phyloP scores from a whole-genome alignment of 30 jellyfish, hydroid and myxozoan genomes.

The Haliclystus octoradiatus region DNA sequence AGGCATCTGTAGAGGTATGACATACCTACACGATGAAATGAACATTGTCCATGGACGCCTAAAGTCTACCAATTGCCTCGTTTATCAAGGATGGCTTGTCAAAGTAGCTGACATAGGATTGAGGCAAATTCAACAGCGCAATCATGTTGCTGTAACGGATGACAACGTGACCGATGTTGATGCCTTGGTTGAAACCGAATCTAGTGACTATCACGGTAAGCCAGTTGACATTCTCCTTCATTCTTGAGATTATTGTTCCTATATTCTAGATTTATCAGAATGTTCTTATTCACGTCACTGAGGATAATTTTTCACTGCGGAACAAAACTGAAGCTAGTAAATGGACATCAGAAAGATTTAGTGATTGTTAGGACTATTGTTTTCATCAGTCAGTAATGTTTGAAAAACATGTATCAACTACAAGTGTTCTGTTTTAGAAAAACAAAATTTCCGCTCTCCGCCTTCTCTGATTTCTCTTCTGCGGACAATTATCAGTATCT shows the following conservation, averaged over 20 bases:
- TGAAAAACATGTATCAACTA: too few species aligned
- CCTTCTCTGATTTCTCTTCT: too few species aligned
- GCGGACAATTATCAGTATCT: too few species aligned
- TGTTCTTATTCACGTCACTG: too few species aligned
- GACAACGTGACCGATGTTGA: neutral
- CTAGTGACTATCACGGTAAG: conserved; percentile 11
- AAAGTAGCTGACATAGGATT: conserved; percentile 75
- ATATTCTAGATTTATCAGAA: too few species aligned
- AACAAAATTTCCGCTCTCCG: too few species aligned
- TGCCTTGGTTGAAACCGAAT: neutral
- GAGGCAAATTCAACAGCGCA: conserved; percentile 13
- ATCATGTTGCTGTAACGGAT: neutral
- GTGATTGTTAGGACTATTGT: too few species aligned
- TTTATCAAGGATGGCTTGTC: conserved; percentile 88
- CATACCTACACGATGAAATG: conserved; percentile 46
- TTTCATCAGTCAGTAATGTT: too few species aligned
- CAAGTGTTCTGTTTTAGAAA: too few species aligned
- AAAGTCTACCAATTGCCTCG: conserved; percentile 80
- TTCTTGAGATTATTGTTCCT: neutral
- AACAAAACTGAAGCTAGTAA: too few species aligned
- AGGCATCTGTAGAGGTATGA: conserved; percentile 86
- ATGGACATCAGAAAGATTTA: too few species aligned
- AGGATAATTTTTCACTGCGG: too few species aligned
- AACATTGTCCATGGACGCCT: conserved; percentile 69
- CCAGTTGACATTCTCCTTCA: neutral